These are phyloP conservation scores for Ammodytes marinus DNA, from an alignment of 2,113 vertebrate species.

Conservation along the genomic window DNA sequence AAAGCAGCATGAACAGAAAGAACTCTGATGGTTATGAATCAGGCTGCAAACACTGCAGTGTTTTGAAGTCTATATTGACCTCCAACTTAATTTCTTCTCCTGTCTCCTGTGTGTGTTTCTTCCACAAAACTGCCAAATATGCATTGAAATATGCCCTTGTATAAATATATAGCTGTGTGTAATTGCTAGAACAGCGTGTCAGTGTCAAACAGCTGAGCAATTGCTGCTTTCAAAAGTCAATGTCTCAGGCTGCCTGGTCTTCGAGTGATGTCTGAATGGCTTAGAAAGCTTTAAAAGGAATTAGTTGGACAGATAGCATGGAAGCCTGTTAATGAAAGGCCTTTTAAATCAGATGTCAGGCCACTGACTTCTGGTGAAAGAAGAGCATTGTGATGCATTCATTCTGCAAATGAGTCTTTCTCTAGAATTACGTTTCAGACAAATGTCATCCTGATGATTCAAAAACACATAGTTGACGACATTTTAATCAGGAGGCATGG, in stretches of 20 bases:
- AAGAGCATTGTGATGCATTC: neutral
- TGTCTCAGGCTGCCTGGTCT: neutral
- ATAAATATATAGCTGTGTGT: neutral
- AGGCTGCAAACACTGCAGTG: neutral
- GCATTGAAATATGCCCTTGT: neutral
- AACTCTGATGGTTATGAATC: neutral
- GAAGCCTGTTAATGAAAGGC: constrained; percentile 25
- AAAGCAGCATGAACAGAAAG: neutral
- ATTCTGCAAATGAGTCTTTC: neutral
- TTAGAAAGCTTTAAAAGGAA: constrained; percentile 35
- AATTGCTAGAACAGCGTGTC: neutral
- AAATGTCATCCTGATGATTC: neutral
- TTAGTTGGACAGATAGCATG: constrained; percentile 6
- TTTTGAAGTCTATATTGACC: neutral
- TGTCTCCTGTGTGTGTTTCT: neutral
- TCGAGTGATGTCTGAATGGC: constrained; percentile 1
- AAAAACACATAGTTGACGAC: neutral
- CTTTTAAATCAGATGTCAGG: neutral
- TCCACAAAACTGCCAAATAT: neutral
- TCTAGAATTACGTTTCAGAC: neutral
- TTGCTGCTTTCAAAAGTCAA: neutral
- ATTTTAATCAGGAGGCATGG: neutral
- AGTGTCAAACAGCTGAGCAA: constrained; percentile 15
- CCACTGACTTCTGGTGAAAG: neutral
- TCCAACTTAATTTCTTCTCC: neutral